Evolutionary conservation across 2,113 vertebrate species (phyloP), one percentile per base, ranked within the genome.

Genomic region (Oncorhynchus nerka): DNA sequence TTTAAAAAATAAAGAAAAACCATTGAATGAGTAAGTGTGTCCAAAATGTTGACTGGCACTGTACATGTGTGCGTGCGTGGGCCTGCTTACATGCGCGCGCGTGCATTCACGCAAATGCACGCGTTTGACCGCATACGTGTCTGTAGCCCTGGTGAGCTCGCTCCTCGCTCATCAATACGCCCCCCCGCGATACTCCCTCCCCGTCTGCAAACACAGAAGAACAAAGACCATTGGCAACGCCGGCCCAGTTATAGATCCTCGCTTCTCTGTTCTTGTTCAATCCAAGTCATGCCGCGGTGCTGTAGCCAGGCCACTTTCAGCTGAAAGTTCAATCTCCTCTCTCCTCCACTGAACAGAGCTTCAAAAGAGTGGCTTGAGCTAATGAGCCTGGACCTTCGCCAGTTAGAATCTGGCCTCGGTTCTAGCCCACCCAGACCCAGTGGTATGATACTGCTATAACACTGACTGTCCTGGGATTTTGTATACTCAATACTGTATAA

Each of bases 181-280:
- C 85, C 85, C 85, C 79, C 83, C 76, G 77, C 83, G 74, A 90
- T 83, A 83, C 77, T 51, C 68, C 75, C 78, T 39, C 68, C 73
- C 64, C 59, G 81, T 91, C 88, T 89, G 86, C 83, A 84, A 83
- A 88, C 85, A 86, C 69, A 64, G 75, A 32, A 85, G 89, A 92
- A 92, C 88, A 92, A 93, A 93, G 87, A 77, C 83, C 85, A 68
- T 75, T 84, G 86, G 87, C 88, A 81, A 79, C 61, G 81, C 85
- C 87, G 77, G 88, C 62, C 62, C 82, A 26, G 89, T 77, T 83
- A 83, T 91, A 91, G 90, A 92, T 93, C 90, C 88, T 83, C 82
- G 85, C 75, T 48, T 59, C 83, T 91, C 85, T 90, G 86, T 91
- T 89, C 76, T 81, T 66, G 28, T 84, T 83, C 85, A 81, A 81